Evolutionary conservation across 2,113 vertebrate genomes (phyloP).

Genomic region (Cyprinodon brontotheroides): DNA sequence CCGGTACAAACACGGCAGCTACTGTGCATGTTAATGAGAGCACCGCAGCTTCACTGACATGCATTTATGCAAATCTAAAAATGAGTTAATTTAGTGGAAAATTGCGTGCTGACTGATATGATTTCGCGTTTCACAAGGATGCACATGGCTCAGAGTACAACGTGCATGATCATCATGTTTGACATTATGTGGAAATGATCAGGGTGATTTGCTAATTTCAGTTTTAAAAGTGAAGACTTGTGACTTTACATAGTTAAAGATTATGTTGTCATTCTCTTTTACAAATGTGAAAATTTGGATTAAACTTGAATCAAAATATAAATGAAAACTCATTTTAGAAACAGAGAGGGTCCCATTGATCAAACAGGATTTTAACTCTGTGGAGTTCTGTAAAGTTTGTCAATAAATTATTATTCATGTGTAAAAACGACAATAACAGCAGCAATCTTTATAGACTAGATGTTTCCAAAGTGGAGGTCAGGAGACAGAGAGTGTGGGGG

Average conservation of each 20-base stretch:
- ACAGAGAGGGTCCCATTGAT: background rate
- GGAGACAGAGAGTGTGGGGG: too few species aligned
- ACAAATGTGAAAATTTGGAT: background rate
- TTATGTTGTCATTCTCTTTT: too few species aligned
- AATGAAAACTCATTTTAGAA: too few species aligned
- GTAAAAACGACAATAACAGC: too few species aligned
- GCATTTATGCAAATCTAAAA: constrained; percentile 37
- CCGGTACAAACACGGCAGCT: background rate
- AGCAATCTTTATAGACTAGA: too few species aligned
- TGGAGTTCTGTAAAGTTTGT: background rate
- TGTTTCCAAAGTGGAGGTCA: too few species aligned
- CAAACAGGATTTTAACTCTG: background rate
- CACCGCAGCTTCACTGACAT: background rate
- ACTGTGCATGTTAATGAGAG: constrained; percentile 26
- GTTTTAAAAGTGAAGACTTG: too few species aligned
- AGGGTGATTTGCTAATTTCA: background rate
- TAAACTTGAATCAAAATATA: background rate
- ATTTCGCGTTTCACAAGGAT: constrained; percentile 1
- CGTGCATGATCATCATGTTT: background rate
- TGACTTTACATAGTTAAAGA: background rate
- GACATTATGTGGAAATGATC: background rate
- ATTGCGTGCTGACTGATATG: constrained; percentile 7
- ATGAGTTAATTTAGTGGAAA: constrained; percentile 33
- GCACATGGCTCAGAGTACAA: background rate
- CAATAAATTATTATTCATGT: background rate